phyloP scores from a whole-genome alignment of 2,113 vertebrate genomes.

The Propithecus coquereli region DNA sequence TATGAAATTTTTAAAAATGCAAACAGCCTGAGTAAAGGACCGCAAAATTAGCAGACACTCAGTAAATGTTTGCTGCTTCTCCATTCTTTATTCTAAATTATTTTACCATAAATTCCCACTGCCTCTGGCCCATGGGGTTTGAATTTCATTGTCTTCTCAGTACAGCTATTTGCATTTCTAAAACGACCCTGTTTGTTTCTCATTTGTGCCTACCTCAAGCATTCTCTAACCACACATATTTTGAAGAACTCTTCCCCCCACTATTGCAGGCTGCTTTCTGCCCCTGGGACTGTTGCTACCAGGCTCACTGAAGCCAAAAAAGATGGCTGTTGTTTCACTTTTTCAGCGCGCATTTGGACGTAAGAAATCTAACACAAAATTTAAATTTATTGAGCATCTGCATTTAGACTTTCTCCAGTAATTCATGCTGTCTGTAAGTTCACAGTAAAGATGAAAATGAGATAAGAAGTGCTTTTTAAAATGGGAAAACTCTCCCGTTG shows the following conservation, averaged over 20 bases:
- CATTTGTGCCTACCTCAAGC: neutral
- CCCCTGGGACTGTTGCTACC: neutral
- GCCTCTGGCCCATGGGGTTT: neutral
- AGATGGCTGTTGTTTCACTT: neutral
- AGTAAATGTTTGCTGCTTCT: neutral
- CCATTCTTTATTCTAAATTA: neutral
- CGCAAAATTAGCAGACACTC: neutral
- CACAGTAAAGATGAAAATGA: neutral
- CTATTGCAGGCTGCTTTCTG: neutral
- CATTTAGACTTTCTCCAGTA: neutral
- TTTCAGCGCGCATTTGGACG: neutral
- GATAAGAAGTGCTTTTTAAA: neutral
- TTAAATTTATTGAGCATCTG: neutral
- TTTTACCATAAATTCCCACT: neutral
- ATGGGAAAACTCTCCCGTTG: neutral
- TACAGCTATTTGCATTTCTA: neutral
- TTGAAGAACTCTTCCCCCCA: neutral
- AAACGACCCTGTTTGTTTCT: constrained; percentile 7
- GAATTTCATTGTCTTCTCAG: neutral
- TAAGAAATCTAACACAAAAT: neutral
- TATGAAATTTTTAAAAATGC: neutral
- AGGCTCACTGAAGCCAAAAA: neutral
- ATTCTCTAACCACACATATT: neutral
- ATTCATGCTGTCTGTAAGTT: neutral
- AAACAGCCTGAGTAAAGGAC: neutral